Conservation (phyloP, 2,113 vertebrate genomes). For the Panthera leo region DNA sequence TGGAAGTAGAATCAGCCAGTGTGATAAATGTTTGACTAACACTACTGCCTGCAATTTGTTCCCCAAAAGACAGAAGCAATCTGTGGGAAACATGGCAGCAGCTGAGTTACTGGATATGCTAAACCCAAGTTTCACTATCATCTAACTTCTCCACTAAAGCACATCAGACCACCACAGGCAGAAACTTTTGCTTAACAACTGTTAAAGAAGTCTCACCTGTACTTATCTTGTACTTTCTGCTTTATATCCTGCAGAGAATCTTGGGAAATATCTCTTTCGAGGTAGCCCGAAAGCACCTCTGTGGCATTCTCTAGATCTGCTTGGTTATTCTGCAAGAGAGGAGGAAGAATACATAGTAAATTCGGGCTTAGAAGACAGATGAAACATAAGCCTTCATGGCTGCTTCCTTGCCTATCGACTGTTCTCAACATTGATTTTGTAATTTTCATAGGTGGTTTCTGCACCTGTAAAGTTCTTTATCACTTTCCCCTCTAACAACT, state of each 20-base stretch:
- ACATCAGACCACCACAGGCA: neutral
- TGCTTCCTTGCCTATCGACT: neutral
- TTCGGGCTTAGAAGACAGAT: neutral
- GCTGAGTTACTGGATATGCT: neutral
- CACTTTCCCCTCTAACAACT: neutral
- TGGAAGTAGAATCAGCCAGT: neutral
- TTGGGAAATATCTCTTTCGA: slow-evolving; percentile 99
- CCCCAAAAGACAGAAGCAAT: neutral
- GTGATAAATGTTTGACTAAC: neutral
- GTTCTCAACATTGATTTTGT: neutral
- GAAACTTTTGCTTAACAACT: neutral
- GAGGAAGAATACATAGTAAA: neutral
- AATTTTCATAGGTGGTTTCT: neutral
- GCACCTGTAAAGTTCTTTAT: neutral
- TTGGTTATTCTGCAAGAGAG: slow-evolving; percentile 96
- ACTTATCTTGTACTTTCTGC: slow-evolving; percentile 99
- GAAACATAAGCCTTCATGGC: neutral
- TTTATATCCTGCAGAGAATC: slow-evolving; percentile 99
- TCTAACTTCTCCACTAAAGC: neutral
- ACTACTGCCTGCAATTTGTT: neutral
- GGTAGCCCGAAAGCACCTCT: slow-evolving; percentile 98
- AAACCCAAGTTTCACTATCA: neutral
- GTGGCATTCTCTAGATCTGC: slow-evolving; percentile 99
- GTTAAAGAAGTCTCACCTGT: slow-evolving; percentile 89
- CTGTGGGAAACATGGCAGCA: neutral